A percentile compares a stretch with the other conserved stretches of the same genome.
phyloP scores from a whole-genome alignment of 2,888 invertebrate species.

The Serrognathus titanus region DNA sequence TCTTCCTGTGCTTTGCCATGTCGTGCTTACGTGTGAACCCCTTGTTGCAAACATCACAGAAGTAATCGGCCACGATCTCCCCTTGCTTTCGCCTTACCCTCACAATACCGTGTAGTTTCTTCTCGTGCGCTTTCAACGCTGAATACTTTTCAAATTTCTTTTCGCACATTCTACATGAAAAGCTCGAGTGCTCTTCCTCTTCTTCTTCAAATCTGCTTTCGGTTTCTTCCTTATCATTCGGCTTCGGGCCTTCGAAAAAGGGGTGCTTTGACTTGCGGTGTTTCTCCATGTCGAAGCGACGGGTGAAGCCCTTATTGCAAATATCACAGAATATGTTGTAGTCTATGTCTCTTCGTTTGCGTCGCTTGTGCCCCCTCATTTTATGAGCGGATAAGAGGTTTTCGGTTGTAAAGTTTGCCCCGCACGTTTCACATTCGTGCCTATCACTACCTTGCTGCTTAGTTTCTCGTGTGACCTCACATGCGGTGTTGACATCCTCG shows the following conservation, averaged over 20 bases:
- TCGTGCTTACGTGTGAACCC: constrained; percentile 43
- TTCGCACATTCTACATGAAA: constrained; percentile 21
- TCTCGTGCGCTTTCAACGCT: constrained; percentile 30
- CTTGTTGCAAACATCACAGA: constrained; percentile 39
- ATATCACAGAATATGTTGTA: constrained; percentile 24
- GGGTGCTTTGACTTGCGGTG: constrained; percentile 13
- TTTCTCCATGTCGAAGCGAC: constrained; percentile 21
- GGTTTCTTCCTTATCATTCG: not conserved
- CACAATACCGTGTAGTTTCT: constrained; percentile 22
- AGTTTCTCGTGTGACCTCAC: no score
- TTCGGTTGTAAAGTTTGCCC: constrained; percentile 4
- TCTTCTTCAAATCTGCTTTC: not conserved
- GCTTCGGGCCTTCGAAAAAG: not conserved
- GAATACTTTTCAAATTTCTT: constrained; percentile 26
- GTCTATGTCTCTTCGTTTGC: constrained; percentile 15
- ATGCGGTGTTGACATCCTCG: no score
- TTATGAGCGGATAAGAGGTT: constrained; percentile 6
- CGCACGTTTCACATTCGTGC: no score
- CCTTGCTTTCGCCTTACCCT: constrained; percentile 33
- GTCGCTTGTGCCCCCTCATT: constrained; percentile 11
- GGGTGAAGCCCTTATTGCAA: constrained; percentile 23
- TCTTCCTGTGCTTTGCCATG: constrained; percentile 39
- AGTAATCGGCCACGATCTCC: constrained; percentile 36
- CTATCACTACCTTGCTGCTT: no score
- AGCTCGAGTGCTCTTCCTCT: no score